phyloP scores from a whole-genome alignment of 2,797 vertebrate genomes.

The Artibeus jamaicensis region DNA sequence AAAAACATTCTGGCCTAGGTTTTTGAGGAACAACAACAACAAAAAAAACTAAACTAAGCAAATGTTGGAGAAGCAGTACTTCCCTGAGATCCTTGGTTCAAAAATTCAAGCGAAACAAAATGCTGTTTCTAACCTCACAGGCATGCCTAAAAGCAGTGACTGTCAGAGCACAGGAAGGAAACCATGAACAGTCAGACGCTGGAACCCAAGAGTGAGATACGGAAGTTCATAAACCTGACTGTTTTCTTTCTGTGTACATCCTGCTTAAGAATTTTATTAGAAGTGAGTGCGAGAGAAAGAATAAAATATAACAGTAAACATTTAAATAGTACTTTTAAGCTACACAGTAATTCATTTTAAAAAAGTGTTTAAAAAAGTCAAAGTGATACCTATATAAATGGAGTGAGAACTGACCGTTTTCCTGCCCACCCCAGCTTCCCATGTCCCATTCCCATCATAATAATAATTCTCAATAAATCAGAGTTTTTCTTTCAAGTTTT shows the following conservation, averaged over 20 bases:
- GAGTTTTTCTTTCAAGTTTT: background rate
- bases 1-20: background rate
- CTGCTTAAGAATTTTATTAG: constrained; percentile 50
- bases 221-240: constrained; percentile 50
- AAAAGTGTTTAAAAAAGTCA: background rate
- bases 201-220: constrained; percentile 35
- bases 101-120: constrained; percentile 43
- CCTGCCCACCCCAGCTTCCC: background rate
- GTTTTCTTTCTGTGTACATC: constrained; percentile 58
- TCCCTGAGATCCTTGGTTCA: background rate
- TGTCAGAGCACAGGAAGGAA: constrained; percentile 84
- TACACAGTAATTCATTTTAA: background rate
- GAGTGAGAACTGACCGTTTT: background rate
- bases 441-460: background rate
- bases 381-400: background rate
- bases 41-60: background rate
- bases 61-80: background rate
- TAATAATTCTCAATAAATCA: background rate
- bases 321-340: background rate
- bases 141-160: constrained; percentile 67
- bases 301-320: background rate
- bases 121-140: constrained; percentile 17
- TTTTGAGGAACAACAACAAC: too few relatives aligned
- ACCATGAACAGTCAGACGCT: constrained; percentile 39
- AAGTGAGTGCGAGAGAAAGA: background rate